Evolutionary conservation across 1,140 invertebrate species (phyloP), one percentile per base, ranked within the genome.

Genomic region (Zaprionus ornatus): DNA sequence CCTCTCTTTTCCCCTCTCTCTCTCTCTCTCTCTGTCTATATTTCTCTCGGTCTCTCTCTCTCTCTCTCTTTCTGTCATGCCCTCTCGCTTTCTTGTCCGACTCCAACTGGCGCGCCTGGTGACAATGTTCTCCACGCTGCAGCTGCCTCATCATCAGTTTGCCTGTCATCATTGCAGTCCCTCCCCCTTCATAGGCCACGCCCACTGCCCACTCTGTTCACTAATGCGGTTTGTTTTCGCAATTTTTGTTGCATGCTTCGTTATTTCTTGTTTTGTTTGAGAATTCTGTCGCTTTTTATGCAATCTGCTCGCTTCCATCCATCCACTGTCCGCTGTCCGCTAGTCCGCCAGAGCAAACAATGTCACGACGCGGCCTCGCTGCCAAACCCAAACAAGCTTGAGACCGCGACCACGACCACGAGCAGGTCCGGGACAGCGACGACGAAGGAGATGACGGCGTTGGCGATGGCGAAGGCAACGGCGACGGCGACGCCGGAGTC

Each of bases 351-450:
- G 78, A 57, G 71, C 85, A 88, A 88, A 88, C 85, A 88, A 90
- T 87, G 85, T 85, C 79, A 84, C 81, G 73, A 90, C 72, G 81
- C 85, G 79, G 82, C 85, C 85, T 68, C 78, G 81, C 80, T 90
- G 82, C 85, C 85, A 90, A 88, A 79, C 63, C 85, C 85, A 90
- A 88, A 90, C 81, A 88, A 90, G 85, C 85, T 80, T 79, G 81
- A 90, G 85, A 77, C 74, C 77, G 64, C 74, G 64, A 71, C 67
- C 17, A 55, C 50, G 48, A 68, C 74, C 29, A 64, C 67, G 35
- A 70, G n/a, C 27, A 27, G 23, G 15, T 27, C 37, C 6, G 10
- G 21, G 70, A 74, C 65, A 56, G 54, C 19, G 63, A 70, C 72
- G 45, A 45, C 55, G 54, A 76, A 60, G 66, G 35, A 37, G 35